Evolutionary conservation across 2,888 invertebrate genomes (phyloP), one percentile per base, ranked within the genome.

Genomic region (Drosophila maculinotata): DNA sequence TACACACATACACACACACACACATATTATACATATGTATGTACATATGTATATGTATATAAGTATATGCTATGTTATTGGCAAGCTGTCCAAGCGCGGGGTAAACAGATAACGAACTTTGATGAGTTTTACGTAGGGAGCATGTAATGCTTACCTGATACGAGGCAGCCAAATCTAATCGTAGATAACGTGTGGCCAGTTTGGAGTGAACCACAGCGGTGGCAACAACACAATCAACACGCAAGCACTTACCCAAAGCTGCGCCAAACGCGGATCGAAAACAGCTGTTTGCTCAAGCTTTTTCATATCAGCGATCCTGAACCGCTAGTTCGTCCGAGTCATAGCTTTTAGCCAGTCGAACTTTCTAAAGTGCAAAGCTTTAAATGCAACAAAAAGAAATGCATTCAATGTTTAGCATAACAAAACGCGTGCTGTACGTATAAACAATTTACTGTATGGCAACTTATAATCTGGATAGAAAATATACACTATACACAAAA

Each of bases 51-150:
- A 28, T 30, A 25, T 25, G 10, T 44, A 3, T 15, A 15, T 15
- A 35, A 9, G 28, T 30, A 5, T 15, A n/a, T 15, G 10, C 17
- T n/a, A 39, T 41, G 52, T 66, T 69, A 85, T 81, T 80, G 83
- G 74, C 62, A 65, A 63, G 35, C 62, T 69, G 69, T 67, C 53
- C 76, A 62, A 63, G 63, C 51, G 51, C 51, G 51, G 23, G 45
- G 51, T 45, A 52, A 74, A 63, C 69, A 84, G 79, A 80, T 80
- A 80, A 81, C 63, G 56, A 64, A 60, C 48, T 69, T 85, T 82
- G 76, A 76, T 79, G 85, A 68, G 82, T 60, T 81, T 54, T 54
- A 74, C 60, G 73, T 52, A 52, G 74, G 68, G 58, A 59, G 66
- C 66, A 63, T 58, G 71, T 62, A 68, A 73, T 42, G 53, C 59